Evolutionary conservation across 2,888 invertebrate genomes (phyloP), one percentile per base, ranked within the genome.

Genomic region (Cheilosia vulpina): DNA sequence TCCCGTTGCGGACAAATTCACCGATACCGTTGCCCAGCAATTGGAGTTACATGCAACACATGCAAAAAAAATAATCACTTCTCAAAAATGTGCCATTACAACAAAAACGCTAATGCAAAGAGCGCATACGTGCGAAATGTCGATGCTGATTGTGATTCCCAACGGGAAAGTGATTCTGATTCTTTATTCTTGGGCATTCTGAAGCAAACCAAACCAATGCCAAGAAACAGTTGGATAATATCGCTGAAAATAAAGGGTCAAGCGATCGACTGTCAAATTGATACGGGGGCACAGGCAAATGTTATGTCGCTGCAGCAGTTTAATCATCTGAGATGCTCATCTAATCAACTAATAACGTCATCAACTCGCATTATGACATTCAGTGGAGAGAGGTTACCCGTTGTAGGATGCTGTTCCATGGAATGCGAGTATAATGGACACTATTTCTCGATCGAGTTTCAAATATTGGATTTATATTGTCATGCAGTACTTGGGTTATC

Each of bases 1-100:
- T 65, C 65, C 17, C 65, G 34, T 65, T 65, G 50, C 34, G 65
- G 65, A 31, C 15, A 65, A 17, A 52, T 53, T 53, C 66, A 66
- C 15, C 41, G 66, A 17, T 66, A 41, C 24, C 66, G 53, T n/a
- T 66, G 53, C 15, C 19, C 19, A 17, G 34, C 57, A 5, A 57
- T 38, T 34, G 57, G 34, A 19, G 31, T 31, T 57, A 69, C 19
- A 57, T 55, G 45, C 57, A 69, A 45, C 7, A 45, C 41, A 50
- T 50, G 47, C 1, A 50, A 19, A 50, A 50, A 19, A 17, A 50
- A 50, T 5, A 50, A 17, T 19, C 53, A 53, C 17, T 53, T 53
- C 17, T 53, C 53, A 4, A 53, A 53, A 19, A 50, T 50, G 50
- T 50, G 19, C 1, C 53, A 27, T 24, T 24, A 27, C 53, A 24